Conservation (phyloP, 1,140 invertebrate species). For the Cherax quadricarinatus region DNA sequence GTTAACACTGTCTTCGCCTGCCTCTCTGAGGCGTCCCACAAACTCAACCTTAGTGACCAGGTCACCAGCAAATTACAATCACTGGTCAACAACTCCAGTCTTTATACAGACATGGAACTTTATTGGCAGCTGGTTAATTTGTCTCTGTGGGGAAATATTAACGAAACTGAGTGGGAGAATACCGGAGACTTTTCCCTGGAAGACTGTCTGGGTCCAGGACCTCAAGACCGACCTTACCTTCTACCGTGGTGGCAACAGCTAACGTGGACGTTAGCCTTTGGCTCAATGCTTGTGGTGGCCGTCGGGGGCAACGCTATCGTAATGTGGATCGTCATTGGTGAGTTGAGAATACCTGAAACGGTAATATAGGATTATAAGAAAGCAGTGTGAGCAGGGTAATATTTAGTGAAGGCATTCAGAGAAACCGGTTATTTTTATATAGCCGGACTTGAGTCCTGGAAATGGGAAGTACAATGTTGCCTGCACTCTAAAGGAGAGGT, state of each 20-base stretch:
- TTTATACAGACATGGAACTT: background rate
- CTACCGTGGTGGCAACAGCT: constrained; percentile 74
- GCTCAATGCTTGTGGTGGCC: constrained; percentile 77
- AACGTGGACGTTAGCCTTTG: constrained; percentile 75
- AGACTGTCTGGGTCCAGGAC: constrained; percentile 10
- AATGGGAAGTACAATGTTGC: too few species aligned
- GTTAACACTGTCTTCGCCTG: too few species aligned
- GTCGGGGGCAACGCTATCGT: constrained; percentile 79
- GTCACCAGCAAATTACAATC: background rate
- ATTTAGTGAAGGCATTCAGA: too few species aligned
- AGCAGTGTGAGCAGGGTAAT: too few species aligned
- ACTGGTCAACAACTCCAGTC: background rate
- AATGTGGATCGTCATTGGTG: constrained; percentile 78
- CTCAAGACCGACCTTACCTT: constrained; percentile 61
- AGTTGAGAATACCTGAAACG: background rate
- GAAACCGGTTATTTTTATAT: too few species aligned
- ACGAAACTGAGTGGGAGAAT: background rate
- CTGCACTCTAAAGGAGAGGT: too few species aligned
- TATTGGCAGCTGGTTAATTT: constrained; percentile 15
- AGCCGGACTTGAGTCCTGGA: too few species aligned
- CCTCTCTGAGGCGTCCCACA: background rate
- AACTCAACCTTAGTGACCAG: constrained; percentile 16
- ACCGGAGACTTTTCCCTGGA: background rate
- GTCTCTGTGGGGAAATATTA: background rate
- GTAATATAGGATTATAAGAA: too few species aligned